Conservation (phyloP, 2,888 invertebrate genomes). For the Chymomyza caudatula region DNA sequence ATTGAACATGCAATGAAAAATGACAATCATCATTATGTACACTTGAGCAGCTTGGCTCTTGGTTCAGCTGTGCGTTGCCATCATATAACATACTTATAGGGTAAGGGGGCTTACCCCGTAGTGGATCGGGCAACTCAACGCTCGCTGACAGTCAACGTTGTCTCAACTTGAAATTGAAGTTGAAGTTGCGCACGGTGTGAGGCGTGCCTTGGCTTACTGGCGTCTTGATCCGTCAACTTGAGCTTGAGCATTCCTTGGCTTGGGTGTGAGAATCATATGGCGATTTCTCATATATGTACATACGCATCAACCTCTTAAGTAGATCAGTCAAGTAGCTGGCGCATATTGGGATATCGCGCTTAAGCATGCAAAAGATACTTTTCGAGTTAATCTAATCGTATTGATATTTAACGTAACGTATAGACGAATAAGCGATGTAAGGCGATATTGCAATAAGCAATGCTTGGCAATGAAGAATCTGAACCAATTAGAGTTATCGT, state of each 20-base stretch:
- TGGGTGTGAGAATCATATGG: slow-evolving; percentile 11
- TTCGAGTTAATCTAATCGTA: background rate
- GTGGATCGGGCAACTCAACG: background rate
- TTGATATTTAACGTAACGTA: too few species aligned
- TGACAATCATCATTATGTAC: slow-evolving; percentile 64
- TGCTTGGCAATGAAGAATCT: too few species aligned
- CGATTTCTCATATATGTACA: background rate
- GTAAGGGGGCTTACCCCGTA: too few species aligned
- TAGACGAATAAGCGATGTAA: too few species aligned
- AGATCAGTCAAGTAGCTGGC: background rate
- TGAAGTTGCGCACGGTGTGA: slow-evolving; percentile 1
- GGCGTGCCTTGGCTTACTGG: background rate
- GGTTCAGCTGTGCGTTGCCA: slow-evolving; percentile 1
- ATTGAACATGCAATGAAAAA: slow-evolving; percentile 38
- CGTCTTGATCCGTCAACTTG: background rate
- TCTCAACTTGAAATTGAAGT: slow-evolving; percentile 31
- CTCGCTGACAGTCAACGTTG: background rate
- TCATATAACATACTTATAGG: background rate
- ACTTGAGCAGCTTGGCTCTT: slow-evolving; percentile 38
- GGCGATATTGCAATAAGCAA: too few species aligned
- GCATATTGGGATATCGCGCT: background rate
- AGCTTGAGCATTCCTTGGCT: slow-evolving; percentile 2
- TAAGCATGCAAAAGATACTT: background rate
- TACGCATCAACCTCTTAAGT: background rate
- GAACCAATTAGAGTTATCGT: too few species aligned